phyloP scores from a whole-genome alignment of 1,140 invertebrate genomes.

The Aphidius ervi region DNA sequence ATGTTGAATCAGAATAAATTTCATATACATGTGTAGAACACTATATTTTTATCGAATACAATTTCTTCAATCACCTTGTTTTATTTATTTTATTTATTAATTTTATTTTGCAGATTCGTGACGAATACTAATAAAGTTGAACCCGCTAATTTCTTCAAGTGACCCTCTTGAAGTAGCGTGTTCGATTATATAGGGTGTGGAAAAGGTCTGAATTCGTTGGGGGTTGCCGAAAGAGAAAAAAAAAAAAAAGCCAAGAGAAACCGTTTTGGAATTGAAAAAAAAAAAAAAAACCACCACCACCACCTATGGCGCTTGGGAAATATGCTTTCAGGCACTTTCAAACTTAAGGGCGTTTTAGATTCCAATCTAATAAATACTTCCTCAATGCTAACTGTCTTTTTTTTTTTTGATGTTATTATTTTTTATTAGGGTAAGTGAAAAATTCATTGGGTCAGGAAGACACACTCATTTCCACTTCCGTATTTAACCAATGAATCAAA shows the following conservation, averaged over 20 bases:
- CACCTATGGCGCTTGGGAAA: conserved; percentile 43
- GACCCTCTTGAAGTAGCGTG: conserved; percentile 24
- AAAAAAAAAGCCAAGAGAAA: conserved; percentile 24
- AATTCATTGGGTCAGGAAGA: no score
- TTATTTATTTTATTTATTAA: not conserved
- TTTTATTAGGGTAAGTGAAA: no score
- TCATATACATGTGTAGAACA: no score
- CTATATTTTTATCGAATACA: not conserved
- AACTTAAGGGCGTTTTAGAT: conserved; percentile 36
- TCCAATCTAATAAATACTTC: conserved; percentile 45
- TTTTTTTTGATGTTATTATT: not conserved
- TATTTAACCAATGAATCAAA: no score
- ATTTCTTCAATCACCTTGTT: not conserved
- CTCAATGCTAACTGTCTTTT: conserved; percentile 19
- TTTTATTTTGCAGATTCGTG: conserved; percentile 28
- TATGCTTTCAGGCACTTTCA: conserved; percentile 36
- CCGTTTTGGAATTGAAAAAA: conserved; percentile 13
- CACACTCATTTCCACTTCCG: no score
- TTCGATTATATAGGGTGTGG: not conserved
- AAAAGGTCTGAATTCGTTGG: conserved; percentile 2
- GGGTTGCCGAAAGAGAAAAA: conserved; percentile 1
- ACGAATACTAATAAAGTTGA: conserved; percentile 39
- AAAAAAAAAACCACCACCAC: conserved; percentile 20
- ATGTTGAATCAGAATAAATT: conserved; percentile 1
- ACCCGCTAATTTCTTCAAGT: conserved; percentile 35